Evolutionary conservation across 1,140 invertebrate genomes (phyloP), one percentile per base, ranked within the genome.

Genomic region (Ditylenchus dipsaci): DNA sequence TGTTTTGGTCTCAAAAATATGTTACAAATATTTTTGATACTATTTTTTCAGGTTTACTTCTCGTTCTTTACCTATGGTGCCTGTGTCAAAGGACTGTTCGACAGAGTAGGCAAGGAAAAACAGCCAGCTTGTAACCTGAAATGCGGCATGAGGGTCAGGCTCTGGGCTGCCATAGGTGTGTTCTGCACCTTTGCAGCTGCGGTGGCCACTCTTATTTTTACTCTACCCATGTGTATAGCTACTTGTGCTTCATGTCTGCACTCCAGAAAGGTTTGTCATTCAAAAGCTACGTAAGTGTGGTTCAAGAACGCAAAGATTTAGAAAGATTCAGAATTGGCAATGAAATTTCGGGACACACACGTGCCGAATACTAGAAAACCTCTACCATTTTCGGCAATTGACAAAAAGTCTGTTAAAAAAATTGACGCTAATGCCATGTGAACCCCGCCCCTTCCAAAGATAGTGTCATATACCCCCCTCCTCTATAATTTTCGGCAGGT

Each of bases 21-120:
- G 23, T 61, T 61, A 17, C 29, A 23, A 5, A 65, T n/a, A 53
- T 62, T 27, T 33, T 65, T 61, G 58, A 1, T 23, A 1, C 11
- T 17, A n/a, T 23, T 13, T 26, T 61, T 76, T 58, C 67, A 77
- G 75, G 67, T 77, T 17, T 78, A 79, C 59, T 75, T 67, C 60
- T 63, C 77, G 13, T 65, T 63, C 57, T 80, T 80, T 77, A 80
- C 78, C 58, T 73, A 68, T 63, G 78, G 78, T 30, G 71, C 67
- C 23, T 80, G 78, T 53, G 75, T 67, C 23, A 78, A 79, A 65
- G 78, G 80, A 47, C 73, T 80, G 60, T 80, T 81, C 63, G 75
- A 77, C 30, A 68, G 69, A 61, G 60, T 79, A 53, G 58, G 30
- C 23, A 74, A 77, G 30, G 61, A 64, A 19, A 42, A 76, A 17